Evolutionary conservation across 2,113 vertebrate genomes (phyloP).

Genomic region (Grantiella picta): DNA sequence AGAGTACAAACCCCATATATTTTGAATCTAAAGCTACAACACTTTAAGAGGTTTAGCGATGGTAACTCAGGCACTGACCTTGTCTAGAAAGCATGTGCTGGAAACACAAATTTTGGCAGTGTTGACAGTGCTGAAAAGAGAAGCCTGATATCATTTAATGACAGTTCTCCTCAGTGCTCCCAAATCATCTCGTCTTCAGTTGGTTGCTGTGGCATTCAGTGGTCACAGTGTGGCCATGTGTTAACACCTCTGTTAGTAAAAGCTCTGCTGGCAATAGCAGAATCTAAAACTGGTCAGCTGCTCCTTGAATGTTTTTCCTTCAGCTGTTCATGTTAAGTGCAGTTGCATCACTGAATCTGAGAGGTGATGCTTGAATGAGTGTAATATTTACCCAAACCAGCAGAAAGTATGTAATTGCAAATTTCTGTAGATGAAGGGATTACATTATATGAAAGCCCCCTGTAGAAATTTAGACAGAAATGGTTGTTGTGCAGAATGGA

Average conservation of each 20-base stretch:
- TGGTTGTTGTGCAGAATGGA: not conserved
- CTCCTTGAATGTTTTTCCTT: not conserved
- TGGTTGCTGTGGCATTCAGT: not conserved
- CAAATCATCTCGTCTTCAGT: not conserved
- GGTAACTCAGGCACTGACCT: not conserved
- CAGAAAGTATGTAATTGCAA: not conserved
- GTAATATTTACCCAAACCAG: not conserved
- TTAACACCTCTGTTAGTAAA: not conserved
- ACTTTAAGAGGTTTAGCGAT: not conserved
- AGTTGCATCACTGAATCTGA: not conserved
- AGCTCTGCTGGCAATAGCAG: not conserved
- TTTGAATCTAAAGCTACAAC: not conserved
- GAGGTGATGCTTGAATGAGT: not conserved
- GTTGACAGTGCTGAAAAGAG: not conserved
- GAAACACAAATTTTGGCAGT: not conserved
- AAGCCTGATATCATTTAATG: not conserved
- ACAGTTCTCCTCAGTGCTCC: not conserved
- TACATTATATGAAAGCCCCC: not conserved
- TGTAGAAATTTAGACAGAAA: not conserved
- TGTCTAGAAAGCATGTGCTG: not conserved
- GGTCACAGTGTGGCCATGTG: not conserved
- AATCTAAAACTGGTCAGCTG: not conserved
- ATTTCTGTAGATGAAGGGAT: not conserved
- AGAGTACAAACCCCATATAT: not conserved
- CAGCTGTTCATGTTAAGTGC: fast-evolving